Percentiles rank a stretch among this genome's conserved stretches.
Conservation (phyloP, 2,113 vertebrate genomes). For the Thymallus thymallus region DNA sequence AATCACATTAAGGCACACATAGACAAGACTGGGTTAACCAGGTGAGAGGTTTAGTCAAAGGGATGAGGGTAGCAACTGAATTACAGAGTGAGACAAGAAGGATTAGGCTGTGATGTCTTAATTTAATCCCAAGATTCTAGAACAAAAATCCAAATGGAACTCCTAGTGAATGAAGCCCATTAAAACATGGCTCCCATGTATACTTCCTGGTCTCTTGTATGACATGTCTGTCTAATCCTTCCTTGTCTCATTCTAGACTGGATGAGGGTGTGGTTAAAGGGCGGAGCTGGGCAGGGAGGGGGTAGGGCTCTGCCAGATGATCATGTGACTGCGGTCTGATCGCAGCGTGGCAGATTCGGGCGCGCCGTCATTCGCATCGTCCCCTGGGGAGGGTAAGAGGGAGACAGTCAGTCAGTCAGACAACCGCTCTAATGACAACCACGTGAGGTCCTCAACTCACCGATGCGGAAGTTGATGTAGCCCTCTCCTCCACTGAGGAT, state of each 20-base stretch:
- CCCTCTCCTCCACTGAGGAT: slow-evolving; percentile 83
- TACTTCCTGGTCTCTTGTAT: neutral
- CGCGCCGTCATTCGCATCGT: slow-evolving; percentile 66
- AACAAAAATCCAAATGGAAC: neutral
- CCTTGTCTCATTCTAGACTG: neutral
- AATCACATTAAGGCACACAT: slow-evolving; percentile 28
- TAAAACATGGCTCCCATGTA: neutral
- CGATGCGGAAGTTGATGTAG: slow-evolving; percentile 82
- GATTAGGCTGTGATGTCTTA: neutral
- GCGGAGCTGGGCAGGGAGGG: slow-evolving; percentile 58
- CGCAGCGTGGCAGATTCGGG: slow-evolving; percentile 63
- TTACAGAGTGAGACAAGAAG: slow-evolving; percentile 39
- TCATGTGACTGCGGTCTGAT: slow-evolving; percentile 78
- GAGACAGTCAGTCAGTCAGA: neutral
- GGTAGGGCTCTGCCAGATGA: slow-evolving; percentile 73
- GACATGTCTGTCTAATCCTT: neutral
- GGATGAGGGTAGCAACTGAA: neutral
- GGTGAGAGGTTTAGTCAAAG: slow-evolving; percentile 23
- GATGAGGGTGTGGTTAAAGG: slow-evolving; percentile 50
- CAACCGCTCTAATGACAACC: neutral
- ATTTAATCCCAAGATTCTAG: neutral
- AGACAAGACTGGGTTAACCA: slow-evolving; percentile 8
- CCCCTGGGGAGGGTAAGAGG: slow-evolving; percentile 54
- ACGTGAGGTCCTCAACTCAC: slow-evolving; percentile 55
- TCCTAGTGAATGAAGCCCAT: neutral